phyloP scores from a whole-genome alignment of 2,797 vertebrate species.

The Halcyon chelicuti region DNA sequence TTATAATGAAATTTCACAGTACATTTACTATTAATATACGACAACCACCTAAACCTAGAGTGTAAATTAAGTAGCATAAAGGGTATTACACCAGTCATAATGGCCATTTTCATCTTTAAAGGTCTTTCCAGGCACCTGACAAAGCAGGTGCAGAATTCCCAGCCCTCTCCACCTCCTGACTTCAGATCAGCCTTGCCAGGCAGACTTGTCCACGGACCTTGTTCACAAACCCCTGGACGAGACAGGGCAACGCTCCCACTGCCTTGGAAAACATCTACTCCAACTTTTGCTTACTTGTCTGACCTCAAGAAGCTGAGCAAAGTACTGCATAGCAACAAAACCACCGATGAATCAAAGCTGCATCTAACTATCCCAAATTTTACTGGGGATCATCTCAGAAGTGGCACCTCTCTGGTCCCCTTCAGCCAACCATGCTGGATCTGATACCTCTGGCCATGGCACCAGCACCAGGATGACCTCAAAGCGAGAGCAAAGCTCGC shows the following conservation, averaged over 20 bases:
- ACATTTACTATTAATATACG: neutral
- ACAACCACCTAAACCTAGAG: neutral
- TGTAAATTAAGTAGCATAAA: neutral
- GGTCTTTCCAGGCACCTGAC: neutral
- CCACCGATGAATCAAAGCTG: neutral
- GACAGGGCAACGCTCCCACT: neutral
- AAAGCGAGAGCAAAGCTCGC: neutral
- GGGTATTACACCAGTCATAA: neutral
- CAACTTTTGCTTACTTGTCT: neutral
- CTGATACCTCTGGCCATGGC: rapidly evolving
- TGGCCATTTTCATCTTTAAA: neutral
- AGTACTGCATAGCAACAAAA: neutral
- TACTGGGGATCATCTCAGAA: neutral
- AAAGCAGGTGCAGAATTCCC: neutral
- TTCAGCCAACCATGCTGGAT: neutral
- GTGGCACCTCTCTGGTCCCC: rapidly evolving
- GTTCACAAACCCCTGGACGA: neutral
- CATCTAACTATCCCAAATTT: neutral
- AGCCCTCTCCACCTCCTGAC: too few relatives aligned
- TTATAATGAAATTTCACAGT: neutral
- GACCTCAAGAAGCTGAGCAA: neutral
- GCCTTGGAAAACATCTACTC: neutral
- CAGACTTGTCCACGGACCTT: neutral
- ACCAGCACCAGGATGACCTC: neutral
- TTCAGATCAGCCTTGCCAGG: neutral